phyloP scores from a whole-genome alignment of 2,113 vertebrate species.

The Varanus salvator region DNA sequence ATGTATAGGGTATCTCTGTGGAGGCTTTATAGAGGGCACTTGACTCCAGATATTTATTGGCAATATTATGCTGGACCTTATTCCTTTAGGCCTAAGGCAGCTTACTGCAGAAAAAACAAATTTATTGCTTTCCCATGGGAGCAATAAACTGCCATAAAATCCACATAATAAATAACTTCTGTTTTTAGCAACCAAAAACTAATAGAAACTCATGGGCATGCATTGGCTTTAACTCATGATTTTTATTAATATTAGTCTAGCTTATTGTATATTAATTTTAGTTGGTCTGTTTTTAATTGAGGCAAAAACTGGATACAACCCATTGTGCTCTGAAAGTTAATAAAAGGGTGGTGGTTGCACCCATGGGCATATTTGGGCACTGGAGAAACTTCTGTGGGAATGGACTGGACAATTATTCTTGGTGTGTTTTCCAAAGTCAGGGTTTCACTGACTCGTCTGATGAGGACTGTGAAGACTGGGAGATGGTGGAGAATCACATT shows the following conservation, averaged over 20 bases:
- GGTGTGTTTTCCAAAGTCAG: too few species aligned
- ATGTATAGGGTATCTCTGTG: not conserved
- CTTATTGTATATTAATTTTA: too few species aligned
- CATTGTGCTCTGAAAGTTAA: not conserved
- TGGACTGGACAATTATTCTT: too few species aligned
- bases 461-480: too few species aligned
- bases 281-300: too few species aligned
- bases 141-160: not conserved
- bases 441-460: too few species aligned
- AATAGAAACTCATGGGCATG: not conserved
- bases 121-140: not conserved
- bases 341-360: not conserved
- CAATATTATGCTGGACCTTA: not conserved
- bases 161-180: not conserved
- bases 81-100: not conserved
- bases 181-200: not conserved
- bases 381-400: not conserved
- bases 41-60: not conserved
- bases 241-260: not conserved
- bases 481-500: not conserved
- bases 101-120: not conserved
- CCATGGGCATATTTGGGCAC: too few species aligned
- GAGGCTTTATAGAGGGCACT: not conserved
- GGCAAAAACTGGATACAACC: too few species aligned
- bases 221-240: not conserved